Evolutionary conservation across 2,888 invertebrate genomes (phyloP).

Genomic region (Tipula vernalis): DNA sequence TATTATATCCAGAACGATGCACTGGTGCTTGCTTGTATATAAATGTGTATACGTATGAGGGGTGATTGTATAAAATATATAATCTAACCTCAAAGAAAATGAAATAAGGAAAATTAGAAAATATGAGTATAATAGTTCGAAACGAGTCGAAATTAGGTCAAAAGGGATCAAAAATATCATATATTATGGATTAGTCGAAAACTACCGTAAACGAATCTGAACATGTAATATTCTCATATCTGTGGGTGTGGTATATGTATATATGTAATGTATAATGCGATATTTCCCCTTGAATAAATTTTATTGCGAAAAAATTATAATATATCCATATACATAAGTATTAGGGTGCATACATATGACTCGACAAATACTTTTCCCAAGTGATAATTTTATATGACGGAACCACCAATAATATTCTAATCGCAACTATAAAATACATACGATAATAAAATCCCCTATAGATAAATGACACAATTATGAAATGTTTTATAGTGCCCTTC

Average conservation of each 20-base stretch:
- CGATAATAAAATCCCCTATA: not conserved
- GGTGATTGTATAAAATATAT: not conserved
- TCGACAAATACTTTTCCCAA: not conserved
- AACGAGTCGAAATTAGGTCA: constrained; percentile 4
- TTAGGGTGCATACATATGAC: not conserved
- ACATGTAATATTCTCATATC: not conserved
- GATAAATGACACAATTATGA: not conserved
- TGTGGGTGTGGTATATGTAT: not conserved
- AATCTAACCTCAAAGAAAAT: not conserved
- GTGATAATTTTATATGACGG: not conserved
- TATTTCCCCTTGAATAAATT: not conserved
- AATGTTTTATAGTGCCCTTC: not conserved
- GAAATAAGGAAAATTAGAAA: not conserved
- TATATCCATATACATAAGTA: too few relatives aligned
- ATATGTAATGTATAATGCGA: not conserved
- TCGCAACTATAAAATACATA: not conserved
- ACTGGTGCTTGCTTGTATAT: not conserved
- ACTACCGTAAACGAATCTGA: not conserved
- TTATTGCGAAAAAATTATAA: not conserved
- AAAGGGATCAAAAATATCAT: not conserved
- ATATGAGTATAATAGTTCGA: not conserved
- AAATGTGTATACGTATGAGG: not conserved
- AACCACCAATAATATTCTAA: not conserved
- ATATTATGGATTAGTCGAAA: not conserved
- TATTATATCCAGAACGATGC: not conserved